These are phyloP conservation scores for Daboia siamensis DNA, from an alignment of 2,113 vertebrate genomes.

Conservation along the genomic window DNA sequence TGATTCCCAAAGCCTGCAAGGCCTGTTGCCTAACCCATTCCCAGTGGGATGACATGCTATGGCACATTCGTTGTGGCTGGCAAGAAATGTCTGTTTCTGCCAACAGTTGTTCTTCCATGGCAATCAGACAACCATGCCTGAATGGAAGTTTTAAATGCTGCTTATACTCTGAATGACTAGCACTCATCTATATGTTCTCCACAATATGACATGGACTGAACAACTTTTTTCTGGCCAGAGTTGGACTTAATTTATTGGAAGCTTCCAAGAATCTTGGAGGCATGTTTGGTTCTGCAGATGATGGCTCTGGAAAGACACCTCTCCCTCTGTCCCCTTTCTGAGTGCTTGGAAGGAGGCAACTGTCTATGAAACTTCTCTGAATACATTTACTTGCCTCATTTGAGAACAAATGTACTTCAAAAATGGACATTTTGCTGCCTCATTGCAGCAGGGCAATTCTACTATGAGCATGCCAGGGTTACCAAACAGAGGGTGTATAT, in stretches of 20 bases:
- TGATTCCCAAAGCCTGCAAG: neutral
- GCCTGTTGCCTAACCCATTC: constrained; percentile 9
- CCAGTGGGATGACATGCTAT: neutral
- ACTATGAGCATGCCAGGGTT: neutral
- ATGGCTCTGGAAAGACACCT: neutral
- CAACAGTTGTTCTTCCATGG: constrained; percentile 8
- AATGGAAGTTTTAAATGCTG: neutral
- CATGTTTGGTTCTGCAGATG: neutral
- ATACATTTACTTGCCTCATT: neutral
- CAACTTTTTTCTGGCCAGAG: neutral
- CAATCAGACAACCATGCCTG: neutral
- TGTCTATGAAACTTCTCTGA: neutral
- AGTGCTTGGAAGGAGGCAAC: neutral
- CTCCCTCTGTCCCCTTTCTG: neutral
- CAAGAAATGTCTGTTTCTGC: constrained; percentile 1
- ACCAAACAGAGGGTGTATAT: neutral
- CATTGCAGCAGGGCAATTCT: neutral
- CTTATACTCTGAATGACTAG: neutral
- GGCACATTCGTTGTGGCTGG: neutral
- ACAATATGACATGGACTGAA: neutral
- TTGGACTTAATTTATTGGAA: neutral
- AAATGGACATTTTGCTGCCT: neutral
- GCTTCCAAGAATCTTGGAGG: neutral
- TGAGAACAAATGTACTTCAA: neutral
- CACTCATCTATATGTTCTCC: neutral